Evolutionary conservation across 1,140 invertebrate genomes (phyloP).

Genomic region (Antheraea mylitta): DNA sequence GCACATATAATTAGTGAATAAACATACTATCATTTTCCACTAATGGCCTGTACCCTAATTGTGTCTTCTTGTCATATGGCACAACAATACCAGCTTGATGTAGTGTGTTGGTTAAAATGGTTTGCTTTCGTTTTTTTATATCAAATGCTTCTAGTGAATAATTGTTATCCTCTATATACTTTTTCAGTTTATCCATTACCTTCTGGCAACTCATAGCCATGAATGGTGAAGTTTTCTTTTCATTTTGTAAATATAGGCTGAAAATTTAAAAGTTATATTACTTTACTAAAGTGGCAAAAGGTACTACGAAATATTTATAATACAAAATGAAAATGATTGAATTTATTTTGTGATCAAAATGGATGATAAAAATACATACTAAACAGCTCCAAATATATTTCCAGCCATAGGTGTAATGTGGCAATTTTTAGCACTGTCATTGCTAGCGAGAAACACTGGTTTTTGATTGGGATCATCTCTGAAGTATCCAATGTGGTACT

Average conservation of each 20-base stretch:
- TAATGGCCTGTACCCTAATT: constrained; percentile 89
- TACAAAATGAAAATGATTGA: too few relatives aligned
- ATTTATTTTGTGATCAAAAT: neutral
- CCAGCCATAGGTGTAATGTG: constrained; percentile 86
- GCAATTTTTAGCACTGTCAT: constrained; percentile 83
- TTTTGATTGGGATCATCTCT: constrained; percentile 88
- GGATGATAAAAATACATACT: constrained; percentile 79
- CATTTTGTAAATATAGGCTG: constrained; percentile 83
- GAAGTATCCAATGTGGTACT: constrained; percentile 94
- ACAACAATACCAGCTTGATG: constrained; percentile 94
- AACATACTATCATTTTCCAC: constrained; percentile 86
- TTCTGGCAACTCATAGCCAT: constrained; percentile 80
- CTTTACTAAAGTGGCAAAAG: neutral
- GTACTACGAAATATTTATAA: too few relatives aligned
- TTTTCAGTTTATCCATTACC: constrained; percentile 82
- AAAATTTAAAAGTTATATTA: constrained; percentile 30
- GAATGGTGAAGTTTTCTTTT: constrained; percentile 84
- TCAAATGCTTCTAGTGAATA: constrained; percentile 82
- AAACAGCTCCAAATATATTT: constrained; percentile 92
- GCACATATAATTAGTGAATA: neutral
- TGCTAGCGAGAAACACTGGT: constrained; percentile 88
- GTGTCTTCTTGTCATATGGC: constrained; percentile 88
- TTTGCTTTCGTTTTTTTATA: constrained; percentile 81
- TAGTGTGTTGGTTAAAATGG: constrained; percentile 89
- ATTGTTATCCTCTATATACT: constrained; percentile 82